Evolutionary conservation across 2,888 invertebrate genomes (phyloP).

Genomic region (Cosmia pyralina): DNA sequence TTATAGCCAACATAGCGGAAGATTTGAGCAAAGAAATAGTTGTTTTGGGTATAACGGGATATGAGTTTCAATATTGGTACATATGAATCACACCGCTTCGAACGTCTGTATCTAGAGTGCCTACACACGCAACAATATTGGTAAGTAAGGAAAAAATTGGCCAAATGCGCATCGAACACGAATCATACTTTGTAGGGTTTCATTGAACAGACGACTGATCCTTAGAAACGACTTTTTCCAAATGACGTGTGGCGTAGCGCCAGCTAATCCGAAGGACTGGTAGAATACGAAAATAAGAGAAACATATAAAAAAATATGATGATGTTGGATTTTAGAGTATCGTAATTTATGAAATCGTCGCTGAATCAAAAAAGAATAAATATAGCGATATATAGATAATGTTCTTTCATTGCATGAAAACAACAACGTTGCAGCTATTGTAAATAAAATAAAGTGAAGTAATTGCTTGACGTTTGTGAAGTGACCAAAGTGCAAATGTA

Average conservation of each 20-base stretch:
- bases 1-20: slow-evolving; percentile 1
- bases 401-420: neutral
- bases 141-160: slow-evolving; percentile 21
- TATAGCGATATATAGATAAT: neutral
- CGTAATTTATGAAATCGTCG: neutral
- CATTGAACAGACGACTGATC: neutral
- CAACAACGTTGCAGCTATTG: slow-evolving; percentile 3
- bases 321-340: neutral
- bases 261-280: neutral
- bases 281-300: neutral
- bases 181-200: slow-evolving; percentile 18
- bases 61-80: slow-evolving; percentile 5
- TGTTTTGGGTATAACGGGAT: neutral
- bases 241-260: no score
- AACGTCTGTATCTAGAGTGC: slow-evolving; percentile 1
- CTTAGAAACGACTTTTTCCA: no score
- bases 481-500: neutral
- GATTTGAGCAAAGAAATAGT: slow-evolving; percentile 14
- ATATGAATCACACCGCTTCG: slow-evolving; percentile 13
- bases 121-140: slow-evolving; percentile 29
- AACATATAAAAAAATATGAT: neutral
- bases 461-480: slow-evolving; percentile 20
- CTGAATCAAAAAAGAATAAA: neutral
- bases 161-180: slow-evolving; percentile 42
- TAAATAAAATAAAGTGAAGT: no score